phyloP scores from a whole-genome alignment of 2,797 vertebrate genomes.

The Taeniopygia guttata region DNA sequence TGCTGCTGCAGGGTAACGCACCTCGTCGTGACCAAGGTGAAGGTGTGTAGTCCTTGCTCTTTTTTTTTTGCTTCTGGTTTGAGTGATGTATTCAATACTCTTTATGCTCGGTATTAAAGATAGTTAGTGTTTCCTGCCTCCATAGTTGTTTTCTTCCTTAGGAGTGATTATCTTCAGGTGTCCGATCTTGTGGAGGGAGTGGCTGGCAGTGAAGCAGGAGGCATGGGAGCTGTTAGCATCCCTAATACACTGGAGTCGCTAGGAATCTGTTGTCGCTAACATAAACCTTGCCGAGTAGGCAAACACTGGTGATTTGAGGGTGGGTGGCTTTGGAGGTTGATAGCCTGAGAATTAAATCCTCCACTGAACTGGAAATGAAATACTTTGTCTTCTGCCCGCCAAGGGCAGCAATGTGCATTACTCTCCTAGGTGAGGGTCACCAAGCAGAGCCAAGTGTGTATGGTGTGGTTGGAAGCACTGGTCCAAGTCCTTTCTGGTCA shows the following conservation, averaged over 20 bases:
- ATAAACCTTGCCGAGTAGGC: background rate
- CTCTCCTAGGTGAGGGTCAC: background rate
- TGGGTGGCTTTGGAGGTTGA: background rate
- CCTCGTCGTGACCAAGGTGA: accelerated
- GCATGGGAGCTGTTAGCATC: accelerated
- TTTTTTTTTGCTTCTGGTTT: background rate
- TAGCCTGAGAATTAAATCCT: background rate
- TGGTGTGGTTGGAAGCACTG: background rate
- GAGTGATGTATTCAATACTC: accelerated
- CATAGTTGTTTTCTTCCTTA: background rate
- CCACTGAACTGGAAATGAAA: background rate
- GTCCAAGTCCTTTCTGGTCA: background rate
- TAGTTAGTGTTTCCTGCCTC: no score
- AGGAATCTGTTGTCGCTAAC: background rate
- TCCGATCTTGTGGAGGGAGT: no score
- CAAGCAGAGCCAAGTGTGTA: background rate
- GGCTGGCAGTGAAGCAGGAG: background rate
- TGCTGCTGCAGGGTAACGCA: accelerated
- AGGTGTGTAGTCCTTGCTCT: background rate
- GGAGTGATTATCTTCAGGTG: background rate
- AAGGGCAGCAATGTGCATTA: accelerated
- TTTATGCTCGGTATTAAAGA: accelerated
- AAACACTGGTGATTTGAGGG: accelerated
- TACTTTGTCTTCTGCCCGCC: accelerated
- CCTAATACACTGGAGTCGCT: accelerated